These are phyloP conservation scores for Norana najaformis DNA, from an alignment of 2,888 invertebrate species.

Conservation along the genomic window DNA sequence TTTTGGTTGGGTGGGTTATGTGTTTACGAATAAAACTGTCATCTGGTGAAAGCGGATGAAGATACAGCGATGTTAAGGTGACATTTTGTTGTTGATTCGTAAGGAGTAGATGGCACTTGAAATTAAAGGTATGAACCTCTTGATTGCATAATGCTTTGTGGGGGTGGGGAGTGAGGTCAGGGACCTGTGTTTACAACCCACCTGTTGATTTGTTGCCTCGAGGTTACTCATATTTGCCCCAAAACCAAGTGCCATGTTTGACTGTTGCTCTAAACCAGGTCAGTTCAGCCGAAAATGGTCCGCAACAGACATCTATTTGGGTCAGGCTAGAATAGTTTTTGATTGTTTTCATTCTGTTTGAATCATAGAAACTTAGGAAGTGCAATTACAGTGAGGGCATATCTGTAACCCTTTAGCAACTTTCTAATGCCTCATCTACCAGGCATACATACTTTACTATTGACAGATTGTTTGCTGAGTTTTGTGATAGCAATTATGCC, in stretches of 20 bases:
- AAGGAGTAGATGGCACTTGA: too few species aligned
- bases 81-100: too few species aligned
- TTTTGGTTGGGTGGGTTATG: background rate
- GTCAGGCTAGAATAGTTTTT: background rate
- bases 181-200: background rate
- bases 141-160: background rate
- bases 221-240: background rate
- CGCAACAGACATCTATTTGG: background rate
- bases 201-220: background rate
- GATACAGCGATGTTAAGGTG: background rate
- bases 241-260: background rate
- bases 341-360: background rate
- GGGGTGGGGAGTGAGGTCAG: background rate
- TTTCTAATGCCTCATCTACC: background rate
- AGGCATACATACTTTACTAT: background rate
- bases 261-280: slow-evolving; percentile 5
- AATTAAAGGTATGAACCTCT: background rate
- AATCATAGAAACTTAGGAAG: background rate
- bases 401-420: background rate
- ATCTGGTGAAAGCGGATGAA: background rate
- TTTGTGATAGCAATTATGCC: background rate
- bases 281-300: too few species aligned
- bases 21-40: background rate
- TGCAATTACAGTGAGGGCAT: background rate
- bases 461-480: background rate